Evolutionary conservation across 2,888 invertebrate species (phyloP).

Genomic region (Ditylenchus weischeri): DNA sequence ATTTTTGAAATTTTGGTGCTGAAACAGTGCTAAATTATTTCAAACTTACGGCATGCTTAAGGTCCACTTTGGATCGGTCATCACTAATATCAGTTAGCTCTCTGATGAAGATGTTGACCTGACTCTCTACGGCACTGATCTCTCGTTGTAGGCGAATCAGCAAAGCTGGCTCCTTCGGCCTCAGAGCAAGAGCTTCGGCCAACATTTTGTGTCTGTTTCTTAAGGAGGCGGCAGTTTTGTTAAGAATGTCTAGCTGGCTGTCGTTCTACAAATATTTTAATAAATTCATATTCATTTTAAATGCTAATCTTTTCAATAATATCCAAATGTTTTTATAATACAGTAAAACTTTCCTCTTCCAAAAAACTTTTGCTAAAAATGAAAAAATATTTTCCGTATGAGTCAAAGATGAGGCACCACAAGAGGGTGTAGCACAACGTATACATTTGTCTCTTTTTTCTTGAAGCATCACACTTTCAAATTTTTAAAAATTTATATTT

Average conservation of each 20-base stretch:
- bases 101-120: constrained; percentile 51
- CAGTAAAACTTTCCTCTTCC: too few relatives aligned
- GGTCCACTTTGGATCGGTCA: constrained; percentile 48
- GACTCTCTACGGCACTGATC: constrained; percentile 39
- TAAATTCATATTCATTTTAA: neutral
- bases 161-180: constrained; percentile 31
- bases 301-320: too few relatives aligned
- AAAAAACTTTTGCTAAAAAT: too few relatives aligned
- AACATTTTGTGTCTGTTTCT: constrained; percentile 47
- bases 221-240: constrained; percentile 47
- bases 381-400: constrained; percentile 1
- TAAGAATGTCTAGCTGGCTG: constrained; percentile 52
- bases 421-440: constrained; percentile 24
- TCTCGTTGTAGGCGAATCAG: constrained; percentile 31
- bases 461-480: neutral
- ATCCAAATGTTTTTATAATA: too few relatives aligned
- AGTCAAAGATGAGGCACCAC: constrained; percentile 14
- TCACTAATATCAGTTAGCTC: constrained; percentile 54
- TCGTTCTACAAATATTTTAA: constrained; percentile 40
- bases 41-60: constrained; percentile 23
- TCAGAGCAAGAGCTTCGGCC: constrained; percentile 38
- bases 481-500: too few relatives aligned
- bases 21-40: too few relatives aligned
- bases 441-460: neutral
- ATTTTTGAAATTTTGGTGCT: neutral